phyloP scores from a whole-genome alignment of 2,888 invertebrate genomes.

The Lycocerus yunnanus region DNA sequence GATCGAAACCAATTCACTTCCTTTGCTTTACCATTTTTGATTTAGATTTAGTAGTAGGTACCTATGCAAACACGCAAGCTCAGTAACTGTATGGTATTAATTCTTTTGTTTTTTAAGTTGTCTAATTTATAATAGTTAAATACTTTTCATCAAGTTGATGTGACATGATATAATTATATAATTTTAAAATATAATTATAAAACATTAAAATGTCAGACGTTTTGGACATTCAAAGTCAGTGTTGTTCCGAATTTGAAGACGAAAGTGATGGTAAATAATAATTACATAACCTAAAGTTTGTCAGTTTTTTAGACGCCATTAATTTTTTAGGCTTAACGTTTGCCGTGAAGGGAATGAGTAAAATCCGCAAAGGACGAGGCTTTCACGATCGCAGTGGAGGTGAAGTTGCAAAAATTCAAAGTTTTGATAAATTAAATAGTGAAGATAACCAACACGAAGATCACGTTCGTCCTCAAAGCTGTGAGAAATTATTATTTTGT shows the following conservation, averaged over 20 bases:
- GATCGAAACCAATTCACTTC: too few species aligned
- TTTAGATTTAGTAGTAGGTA: too few species aligned
- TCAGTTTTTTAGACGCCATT: neutral
- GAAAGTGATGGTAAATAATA: constrained; percentile 73
- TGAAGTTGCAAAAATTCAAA: constrained; percentile 1
- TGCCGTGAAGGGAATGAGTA: constrained; percentile 88
- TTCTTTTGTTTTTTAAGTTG: too few species aligned
- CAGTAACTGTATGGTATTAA: too few species aligned
- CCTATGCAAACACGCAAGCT: too few species aligned
- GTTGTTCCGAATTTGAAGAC: constrained; percentile 88
- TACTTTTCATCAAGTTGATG: too few species aligned
- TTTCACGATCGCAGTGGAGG: constrained; percentile 63
- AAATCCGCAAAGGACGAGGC: constrained; percentile 88
- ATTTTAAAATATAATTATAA: too few species aligned
- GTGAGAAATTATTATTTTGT: neutral
- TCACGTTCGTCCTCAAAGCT: constrained; percentile 3
- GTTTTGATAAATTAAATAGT: constrained; percentile 1
- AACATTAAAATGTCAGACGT: constrained; percentile 76
- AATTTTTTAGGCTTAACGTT: constrained; percentile 41
- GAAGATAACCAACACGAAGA: neutral
- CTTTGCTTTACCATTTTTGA: too few species aligned
- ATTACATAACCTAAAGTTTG: neutral
- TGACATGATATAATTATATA: too few species aligned
- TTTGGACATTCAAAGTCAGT: constrained; percentile 83
- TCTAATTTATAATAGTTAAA: too few species aligned